Conservation (phyloP, 2,888 invertebrate genomes). For the Ametastegia equiseti region DNA sequence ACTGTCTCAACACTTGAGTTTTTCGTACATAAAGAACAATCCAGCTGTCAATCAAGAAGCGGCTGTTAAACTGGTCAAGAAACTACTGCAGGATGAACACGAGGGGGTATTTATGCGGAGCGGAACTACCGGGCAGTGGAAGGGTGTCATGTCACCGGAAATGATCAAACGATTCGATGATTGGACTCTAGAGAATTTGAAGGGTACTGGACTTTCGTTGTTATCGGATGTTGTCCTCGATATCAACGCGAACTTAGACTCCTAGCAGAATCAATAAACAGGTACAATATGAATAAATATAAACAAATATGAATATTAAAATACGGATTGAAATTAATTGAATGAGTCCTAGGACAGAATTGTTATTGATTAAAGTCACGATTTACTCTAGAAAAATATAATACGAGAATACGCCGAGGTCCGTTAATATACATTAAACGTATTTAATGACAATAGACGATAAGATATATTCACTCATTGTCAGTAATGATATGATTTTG, state of each 20-base stretch:
- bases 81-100: conserved; percentile 60
- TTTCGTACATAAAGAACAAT: conserved; percentile 80
- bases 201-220: not conserved
- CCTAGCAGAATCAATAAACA: not conserved
- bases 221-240: no score
- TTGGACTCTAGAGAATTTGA: conserved; percentile 64
- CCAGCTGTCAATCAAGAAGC: conserved; percentile 78
- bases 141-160: conserved; percentile 64
- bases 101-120: not conserved
- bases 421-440: no score
- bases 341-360: no score
- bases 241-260: no score
- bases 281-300: no score
- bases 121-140: conserved; percentile 61
- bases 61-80: not conserved
- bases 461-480: no score
- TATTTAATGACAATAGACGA: no score
- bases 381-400: no score
- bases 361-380: no score
- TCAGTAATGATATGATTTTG: no score
- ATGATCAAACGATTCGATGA: conserved; percentile 73
- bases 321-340: no score
- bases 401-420: no score
- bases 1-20: conserved; percentile 79
- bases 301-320: not conserved